Base-by-base conservation (phyloP, 2,113 vertebrate species). In the Asarcornis scutulata region DNA sequence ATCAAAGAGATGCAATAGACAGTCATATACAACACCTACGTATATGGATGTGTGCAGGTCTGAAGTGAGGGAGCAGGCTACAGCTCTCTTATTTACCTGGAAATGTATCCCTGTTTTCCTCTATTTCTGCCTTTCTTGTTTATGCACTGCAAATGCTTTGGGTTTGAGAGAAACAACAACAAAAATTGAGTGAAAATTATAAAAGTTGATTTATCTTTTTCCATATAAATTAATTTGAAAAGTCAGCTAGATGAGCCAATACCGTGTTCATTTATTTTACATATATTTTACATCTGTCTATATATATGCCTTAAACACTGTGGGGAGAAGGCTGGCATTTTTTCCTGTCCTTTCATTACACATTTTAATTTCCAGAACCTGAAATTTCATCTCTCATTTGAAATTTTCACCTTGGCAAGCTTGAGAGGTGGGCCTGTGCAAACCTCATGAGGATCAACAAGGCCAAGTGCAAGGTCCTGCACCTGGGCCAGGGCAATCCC, bases 11-110 rank as follows among this genome's bases (percentile, higher is more conserved):
- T 83, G 48, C 20, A 73, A 17, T 4, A 67, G 22, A 29, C 13
- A 53, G 9, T 44, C 1, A 0, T 53, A 36, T 17, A 53, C 8
- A 55, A 53, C 6, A 55, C 20, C 15, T 8, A 11, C 4, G 4
- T 32, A 7, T 50, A 13, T 63, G 56, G 27, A 31, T 3, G 13
- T 34, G 50, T 36, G 36, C 17, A 66, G 58, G 18, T 60, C 50
- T 82, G 50, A 60, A 86, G 27, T 21, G 38, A 81, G 63, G 13
- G 40, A 76, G 46, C 26, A 62, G 40, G 12, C 3, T 77, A 82
- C 40, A 68, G 42, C 31, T 60, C 50, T 66, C 52, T 32, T 50
- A 14, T 6, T 60, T 63, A 48, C 42, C 17, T 29, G 26, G 46
- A 89, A 81, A 75, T 31, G 66, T 59, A 63, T 23, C 20, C 11